Conservation (phyloP, 2,888 invertebrate species). For the Amblyjoppa proteus region DNA sequence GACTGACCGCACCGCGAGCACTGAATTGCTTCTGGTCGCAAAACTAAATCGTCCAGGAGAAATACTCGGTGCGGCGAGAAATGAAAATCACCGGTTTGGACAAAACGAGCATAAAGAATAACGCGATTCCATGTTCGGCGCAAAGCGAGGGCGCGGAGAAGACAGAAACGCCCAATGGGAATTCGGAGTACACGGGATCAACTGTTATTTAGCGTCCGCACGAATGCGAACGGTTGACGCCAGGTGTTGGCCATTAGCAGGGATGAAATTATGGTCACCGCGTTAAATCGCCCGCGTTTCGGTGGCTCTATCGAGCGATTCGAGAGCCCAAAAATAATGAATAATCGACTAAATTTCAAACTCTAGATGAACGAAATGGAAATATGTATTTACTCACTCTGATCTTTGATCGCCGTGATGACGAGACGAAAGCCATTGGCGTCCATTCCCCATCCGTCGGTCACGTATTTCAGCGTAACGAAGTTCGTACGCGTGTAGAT, state of each 20-base stretch:
- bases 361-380: background rate
- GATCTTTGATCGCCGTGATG: slow-evolving; percentile 97
- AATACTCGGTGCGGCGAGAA: background rate
- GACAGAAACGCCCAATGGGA: background rate
- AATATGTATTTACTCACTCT: slow-evolving; percentile 89
- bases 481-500: slow-evolving; percentile 97
- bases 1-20: slow-evolving; percentile 31
- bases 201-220: background rate
- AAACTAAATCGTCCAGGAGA: slow-evolving; percentile 28
- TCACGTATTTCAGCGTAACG: slow-evolving; percentile 96
- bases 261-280: slow-evolving; percentile 1
- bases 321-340: background rate
- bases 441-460: slow-evolving; percentile 96
- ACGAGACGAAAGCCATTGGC: slow-evolving; percentile 96
- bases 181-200: background rate
- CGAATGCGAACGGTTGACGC: background rate
- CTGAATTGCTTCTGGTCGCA: slow-evolving; percentile 42
- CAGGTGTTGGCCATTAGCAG: background rate
- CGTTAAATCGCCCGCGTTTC: background rate
- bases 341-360: background rate
- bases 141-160: background rate
- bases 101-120: slow-evolving; percentile 2
- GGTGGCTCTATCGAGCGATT: background rate
- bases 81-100: slow-evolving; percentile 2
- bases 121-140: background rate